Conservation (phyloP, 2,888 invertebrate genomes). For the Pristionchus mayeri region DNA sequence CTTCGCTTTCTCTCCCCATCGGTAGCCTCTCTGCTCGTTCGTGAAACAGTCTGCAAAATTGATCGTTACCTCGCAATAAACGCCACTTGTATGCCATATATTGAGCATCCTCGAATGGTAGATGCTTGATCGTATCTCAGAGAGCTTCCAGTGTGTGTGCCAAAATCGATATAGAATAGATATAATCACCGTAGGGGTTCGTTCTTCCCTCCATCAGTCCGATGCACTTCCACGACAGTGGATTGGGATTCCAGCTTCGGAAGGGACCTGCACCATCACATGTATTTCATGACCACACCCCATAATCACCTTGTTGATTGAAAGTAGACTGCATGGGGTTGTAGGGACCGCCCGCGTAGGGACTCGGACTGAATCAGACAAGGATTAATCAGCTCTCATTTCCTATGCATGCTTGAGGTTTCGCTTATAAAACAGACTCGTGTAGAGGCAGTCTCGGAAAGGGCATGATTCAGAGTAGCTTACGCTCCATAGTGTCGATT, state of each 20-base stretch:
- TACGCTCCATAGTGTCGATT: slow-evolving; percentile 29
- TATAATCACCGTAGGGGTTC: background rate
- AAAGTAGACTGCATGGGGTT: slow-evolving; percentile 13
- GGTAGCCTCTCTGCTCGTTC: slow-evolving; percentile 5
- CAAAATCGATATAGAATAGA: too few species aligned
- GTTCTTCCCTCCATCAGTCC: background rate
- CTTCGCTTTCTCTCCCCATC: background rate
- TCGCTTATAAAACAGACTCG: too few species aligned
- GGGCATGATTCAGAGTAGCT: background rate
- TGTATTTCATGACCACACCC: background rate
- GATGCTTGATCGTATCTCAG: too few species aligned
- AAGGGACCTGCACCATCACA: slow-evolving; percentile 17
- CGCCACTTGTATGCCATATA: too few species aligned
- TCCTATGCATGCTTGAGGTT: too few species aligned
- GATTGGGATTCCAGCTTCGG: background rate
- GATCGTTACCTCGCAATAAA: too few species aligned
- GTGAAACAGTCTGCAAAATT: background rate
- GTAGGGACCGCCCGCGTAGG: background rate
- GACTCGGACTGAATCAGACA: background rate
- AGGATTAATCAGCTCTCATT: background rate
- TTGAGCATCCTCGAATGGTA: too few species aligned
- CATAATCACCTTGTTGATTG: background rate
- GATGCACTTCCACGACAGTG: slow-evolving; percentile 10
- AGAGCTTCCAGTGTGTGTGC: too few species aligned
- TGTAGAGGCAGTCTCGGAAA: background rate